Conservation (phyloP, 2,797 vertebrate genomes). For the Neosilurus mollespiculum region DNA sequence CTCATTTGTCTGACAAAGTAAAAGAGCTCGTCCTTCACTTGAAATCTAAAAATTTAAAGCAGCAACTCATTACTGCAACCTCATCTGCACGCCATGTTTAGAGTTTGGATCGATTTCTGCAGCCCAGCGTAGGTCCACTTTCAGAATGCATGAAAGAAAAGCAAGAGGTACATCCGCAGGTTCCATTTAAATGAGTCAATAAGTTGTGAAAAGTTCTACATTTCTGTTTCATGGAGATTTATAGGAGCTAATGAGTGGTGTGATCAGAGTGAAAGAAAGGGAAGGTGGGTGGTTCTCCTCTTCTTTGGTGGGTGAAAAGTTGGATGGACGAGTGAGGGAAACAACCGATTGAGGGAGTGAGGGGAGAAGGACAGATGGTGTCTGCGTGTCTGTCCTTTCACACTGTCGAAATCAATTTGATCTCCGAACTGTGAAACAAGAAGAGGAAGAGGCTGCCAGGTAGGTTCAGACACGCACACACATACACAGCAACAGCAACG, state of each 20-base stretch:
- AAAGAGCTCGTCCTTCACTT: slow-evolving; percentile 2
- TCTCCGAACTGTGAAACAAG: slow-evolving; percentile 89
- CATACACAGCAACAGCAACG: slow-evolving; percentile 38
- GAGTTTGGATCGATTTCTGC: not conserved
- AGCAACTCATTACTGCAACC: not conserved
- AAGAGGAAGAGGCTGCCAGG: slow-evolving; percentile 80
- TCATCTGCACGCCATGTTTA: not conserved
- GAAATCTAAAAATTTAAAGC: slow-evolving; percentile 9
- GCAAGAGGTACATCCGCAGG: slow-evolving; percentile 62
- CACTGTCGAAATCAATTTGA: slow-evolving; percentile 98
- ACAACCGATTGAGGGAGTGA: slow-evolving; percentile 56
- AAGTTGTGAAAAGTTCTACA: slow-evolving; percentile 41
- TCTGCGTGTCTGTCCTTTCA: slow-evolving; percentile 83
- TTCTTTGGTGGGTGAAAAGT: slow-evolving; percentile 49
- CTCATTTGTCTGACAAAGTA: not conserved
- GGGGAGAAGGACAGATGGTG: slow-evolving; percentile 52
- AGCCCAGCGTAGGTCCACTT: not conserved
- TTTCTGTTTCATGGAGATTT: slow-evolving; percentile 45
- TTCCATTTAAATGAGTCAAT: slow-evolving; percentile 31
- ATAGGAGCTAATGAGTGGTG: slow-evolving; percentile 54
- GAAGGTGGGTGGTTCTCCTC: slow-evolving; percentile 48
- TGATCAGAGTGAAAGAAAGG: slow-evolving; percentile 53
- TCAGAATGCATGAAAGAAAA: slow-evolving; percentile 72
- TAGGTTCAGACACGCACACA: slow-evolving; percentile 56
- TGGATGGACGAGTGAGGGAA: slow-evolving; percentile 41